phyloP scores from a whole-genome alignment of 2,113 vertebrate species.

The Eptatretus burgeri region DNA sequence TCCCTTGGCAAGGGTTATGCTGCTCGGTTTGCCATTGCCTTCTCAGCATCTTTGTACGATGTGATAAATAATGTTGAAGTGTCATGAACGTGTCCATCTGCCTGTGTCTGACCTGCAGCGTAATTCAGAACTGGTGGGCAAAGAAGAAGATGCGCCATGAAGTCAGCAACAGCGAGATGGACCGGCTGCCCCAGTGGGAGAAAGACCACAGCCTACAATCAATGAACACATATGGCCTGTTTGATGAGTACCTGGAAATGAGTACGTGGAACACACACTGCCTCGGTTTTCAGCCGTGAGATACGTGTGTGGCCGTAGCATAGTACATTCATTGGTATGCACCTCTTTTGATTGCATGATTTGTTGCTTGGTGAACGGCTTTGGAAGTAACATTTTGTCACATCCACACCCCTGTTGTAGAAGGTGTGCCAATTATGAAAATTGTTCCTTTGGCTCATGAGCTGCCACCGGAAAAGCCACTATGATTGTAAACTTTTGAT shows the following conservation, averaged over 20 bases:
- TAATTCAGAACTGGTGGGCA: conserved; percentile 77
- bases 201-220: conserved; percentile 67
- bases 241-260: conserved; percentile 91
- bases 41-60: too few species aligned
- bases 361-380: not conserved
- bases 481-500: too few species aligned
- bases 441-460: too few species aligned
- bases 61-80: too few species aligned
- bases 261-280: conserved; percentile 22
- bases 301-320: not conserved
- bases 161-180: conserved; percentile 5
- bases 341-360: not conserved
- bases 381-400: not conserved
- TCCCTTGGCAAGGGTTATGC: too few species aligned
- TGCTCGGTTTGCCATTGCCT: too few species aligned
- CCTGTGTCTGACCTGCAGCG: too few species aligned
- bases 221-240: conserved; percentile 69
- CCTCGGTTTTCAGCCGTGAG: too few species aligned
- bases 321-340: not conserved
- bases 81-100: too few species aligned
- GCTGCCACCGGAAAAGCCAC: too few species aligned
- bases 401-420: not conserved
- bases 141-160: conserved; percentile 17
- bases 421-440: not conserved
- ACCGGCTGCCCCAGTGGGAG: conserved; percentile 53